Base-by-base conservation (phyloP, 2,888 invertebrate genomes). In the Drosophila nr. medialis region DNA sequence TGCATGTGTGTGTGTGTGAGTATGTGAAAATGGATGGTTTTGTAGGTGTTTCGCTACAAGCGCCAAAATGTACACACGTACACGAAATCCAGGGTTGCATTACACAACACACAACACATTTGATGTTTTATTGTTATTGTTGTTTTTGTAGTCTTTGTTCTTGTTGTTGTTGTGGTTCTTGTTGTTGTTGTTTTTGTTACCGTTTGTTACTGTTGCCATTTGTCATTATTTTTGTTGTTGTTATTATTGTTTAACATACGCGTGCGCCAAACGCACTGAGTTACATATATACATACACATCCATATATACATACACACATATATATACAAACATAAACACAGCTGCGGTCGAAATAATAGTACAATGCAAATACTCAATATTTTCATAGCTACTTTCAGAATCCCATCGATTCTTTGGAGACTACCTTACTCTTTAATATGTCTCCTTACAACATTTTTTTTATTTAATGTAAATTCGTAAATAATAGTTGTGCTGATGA, bases 1-100 rank as follows among this genome's bases (percentile, higher is more conserved):
- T n/a, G 63, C 58, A 24, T 58, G 71, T 27, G 54, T 59, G 66
- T 69, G 64, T 65, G 27, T 64, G 65, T 67, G 38, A 53, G 49
- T 59, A 50, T 34, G 40, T 54, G 62, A 69, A 59, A 42, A 65
- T 79, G 66, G 80, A 55, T 76, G 71, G 67, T 68, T 58, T 45
- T 69, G 81, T 72, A 81, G 80, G 77, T 84, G 75, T 82, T 85
- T 80, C 72, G 74, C 76, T 84, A 89, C 84, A 81, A 91, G 90
- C 90, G 92, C 92, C 91, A 91, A 85, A 88, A 45, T 90, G 90
- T 86, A 86, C 87, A 87, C 80, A 86, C 89, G 85, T 86, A 86
- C 91, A 91, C 91, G 91, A 91, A 91, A 91, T 91, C 91, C 91
- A 91, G 91, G 91, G 91, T 92, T 91, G 91, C 91, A 92, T 90